Evolutionary conservation across 2,113 vertebrate species (phyloP).

Genomic region (Ictalurus furcatus): DNA sequence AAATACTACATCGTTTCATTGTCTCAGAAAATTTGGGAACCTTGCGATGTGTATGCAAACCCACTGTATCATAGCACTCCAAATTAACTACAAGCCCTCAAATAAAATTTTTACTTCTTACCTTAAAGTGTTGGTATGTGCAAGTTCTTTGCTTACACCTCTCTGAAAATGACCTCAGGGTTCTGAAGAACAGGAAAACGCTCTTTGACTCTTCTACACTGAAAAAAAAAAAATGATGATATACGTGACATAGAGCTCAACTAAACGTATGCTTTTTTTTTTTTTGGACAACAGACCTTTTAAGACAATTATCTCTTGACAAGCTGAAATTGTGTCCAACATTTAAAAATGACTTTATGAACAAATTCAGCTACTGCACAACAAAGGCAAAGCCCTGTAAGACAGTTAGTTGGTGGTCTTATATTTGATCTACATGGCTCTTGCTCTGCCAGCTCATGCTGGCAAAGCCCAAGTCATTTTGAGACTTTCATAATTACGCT

Average conservation of each 20-base stretch:
- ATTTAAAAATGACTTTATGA: background rate
- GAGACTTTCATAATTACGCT: conserved; percentile 62
- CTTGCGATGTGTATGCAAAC: background rate
- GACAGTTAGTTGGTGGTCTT: conserved; percentile 36
- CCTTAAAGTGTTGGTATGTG: conserved; percentile 88
- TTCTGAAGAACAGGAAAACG: conserved; percentile 83
- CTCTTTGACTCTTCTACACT: conserved; percentile 79
- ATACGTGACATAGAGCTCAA: background rate
- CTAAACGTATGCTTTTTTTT: no score
- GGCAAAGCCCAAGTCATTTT: conserved; percentile 51
- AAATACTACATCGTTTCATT: no score
- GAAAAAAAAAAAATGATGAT: background rate
- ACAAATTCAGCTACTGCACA: background rate
- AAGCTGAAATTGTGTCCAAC: background rate
- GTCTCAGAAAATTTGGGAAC: background rate
- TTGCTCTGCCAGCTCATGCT: conserved; percentile 24
- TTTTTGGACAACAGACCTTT: background rate
- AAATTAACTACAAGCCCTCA: background rate
- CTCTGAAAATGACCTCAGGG: conserved; percentile 77
- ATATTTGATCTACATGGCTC: conserved; percentile 31
- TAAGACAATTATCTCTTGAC: background rate
- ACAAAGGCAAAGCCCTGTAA: background rate
- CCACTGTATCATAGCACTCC: background rate
- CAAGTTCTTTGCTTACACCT: conserved; percentile 75
- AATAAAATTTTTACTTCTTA: conserved; percentile 59